Conservation (phyloP, 2,797 vertebrate species). For the Aphelocoma californica region DNA sequence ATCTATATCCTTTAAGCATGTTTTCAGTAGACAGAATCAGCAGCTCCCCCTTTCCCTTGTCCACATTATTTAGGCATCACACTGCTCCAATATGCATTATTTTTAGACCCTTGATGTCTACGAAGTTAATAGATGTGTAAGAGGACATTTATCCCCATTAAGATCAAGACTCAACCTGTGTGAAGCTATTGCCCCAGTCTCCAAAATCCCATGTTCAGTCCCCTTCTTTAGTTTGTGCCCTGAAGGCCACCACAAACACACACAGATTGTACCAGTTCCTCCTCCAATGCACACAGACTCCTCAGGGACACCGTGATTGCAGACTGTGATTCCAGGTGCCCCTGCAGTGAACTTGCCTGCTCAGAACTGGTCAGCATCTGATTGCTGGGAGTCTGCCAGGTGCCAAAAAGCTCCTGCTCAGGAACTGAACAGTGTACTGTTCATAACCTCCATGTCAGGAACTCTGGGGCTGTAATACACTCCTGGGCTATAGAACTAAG, state of each 20-base stretch:
- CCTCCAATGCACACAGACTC: neutral
- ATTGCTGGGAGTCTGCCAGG: neutral
- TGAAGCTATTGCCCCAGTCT: fast-evolving
- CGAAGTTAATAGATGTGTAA: neutral
- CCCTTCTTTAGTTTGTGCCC: neutral
- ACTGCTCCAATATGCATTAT: neutral
- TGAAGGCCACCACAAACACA: neutral
- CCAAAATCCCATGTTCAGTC: neutral
- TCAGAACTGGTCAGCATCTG: neutral
- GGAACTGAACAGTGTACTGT: neutral
- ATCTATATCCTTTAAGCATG: neutral
- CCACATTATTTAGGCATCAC: neutral
- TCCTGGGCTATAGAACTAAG: neutral
- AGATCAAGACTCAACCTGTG: neutral
- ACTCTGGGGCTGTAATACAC: neutral
- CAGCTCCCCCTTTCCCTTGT: neutral
- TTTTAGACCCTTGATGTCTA: neutral
- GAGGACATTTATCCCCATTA: neutral
- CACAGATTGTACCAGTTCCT: neutral
- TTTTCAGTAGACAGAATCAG: neutral
- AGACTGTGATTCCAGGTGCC: neutral
- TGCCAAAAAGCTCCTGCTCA: neutral
- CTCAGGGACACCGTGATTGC: neutral
- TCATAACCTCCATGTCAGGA: neutral
- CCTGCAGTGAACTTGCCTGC: neutral